Base-by-base conservation (phyloP, 2,113 vertebrate genomes). In the Cariama cristata region DNA sequence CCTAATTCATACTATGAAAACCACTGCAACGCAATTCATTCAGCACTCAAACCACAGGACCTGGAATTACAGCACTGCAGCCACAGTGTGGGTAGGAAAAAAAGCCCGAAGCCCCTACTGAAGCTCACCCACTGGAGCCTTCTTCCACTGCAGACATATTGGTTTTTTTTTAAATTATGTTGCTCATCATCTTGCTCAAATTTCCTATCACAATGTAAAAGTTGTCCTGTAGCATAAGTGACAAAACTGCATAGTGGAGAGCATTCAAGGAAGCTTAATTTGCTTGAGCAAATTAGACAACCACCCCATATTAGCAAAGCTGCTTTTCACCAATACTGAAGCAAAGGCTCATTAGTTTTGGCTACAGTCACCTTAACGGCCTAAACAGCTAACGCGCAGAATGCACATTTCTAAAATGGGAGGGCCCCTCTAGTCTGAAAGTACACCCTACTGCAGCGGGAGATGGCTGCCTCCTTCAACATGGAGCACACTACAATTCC, bases 401-500 rank as follows among this genome's bases (percentile, higher is more conserved):
- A 87, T 3, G 8, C 28, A 21, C 13, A 12, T 30, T 59, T 67
- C 71, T 82, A 47, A 88, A 90, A 63, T 4, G 8, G 21, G 50
- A 79, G 24, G 21, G 23, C 19, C 52, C 3, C 35, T 67, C 64
- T 42, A 18, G 30, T 27, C 79, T 62, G 32, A 56, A 90, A 66
- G 64, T 8, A 45, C 21, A 58, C 11, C 30, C 75, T 16, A 9
- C 49, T 49, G 73, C 73, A 86, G 76, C 47, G 90, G 52, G 23
- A 90, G 77, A 67, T 3, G 28, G 35, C 81, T 49, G 55, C 35
- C 77, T 79, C 45, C 72, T 81, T 16, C 74, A 47, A 30, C 45
- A 35, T 0, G 0, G 49, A 45, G 21, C 21, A 66, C 0, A 0
- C 8, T 59, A 24, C 32, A 47, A n/a, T 26, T 59, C 62, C 60